Evolutionary conservation across 2,888 invertebrate genomes (phyloP), one percentile per base, ranked within the genome.

Genomic region (Erebia aethiops): DNA sequence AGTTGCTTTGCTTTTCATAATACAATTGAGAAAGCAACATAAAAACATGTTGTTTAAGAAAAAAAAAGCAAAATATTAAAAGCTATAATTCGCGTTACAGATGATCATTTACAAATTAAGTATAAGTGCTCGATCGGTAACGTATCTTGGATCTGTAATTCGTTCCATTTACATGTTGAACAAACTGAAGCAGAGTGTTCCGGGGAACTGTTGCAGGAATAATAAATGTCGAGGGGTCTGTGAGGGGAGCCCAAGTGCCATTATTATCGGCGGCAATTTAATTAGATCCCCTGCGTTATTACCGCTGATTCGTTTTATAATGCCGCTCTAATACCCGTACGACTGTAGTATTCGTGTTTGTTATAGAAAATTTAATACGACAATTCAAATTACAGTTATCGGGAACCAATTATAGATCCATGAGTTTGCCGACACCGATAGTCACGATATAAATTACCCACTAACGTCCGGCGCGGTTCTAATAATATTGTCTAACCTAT

Each of bases 201-300:
- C 82, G 80, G 81, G 81, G 84, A 82, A 82, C 81, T 85, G 84
- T 84, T 82, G 84, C 85, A 85, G 83, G 87, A 91, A 91, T 91
- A 91, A 92, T 90, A 88, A 89, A 91, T 90, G 89, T 86, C 82
- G 88, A 91, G 91, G 92, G 91, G 87, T 84, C 88, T 86, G 84
- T 81, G 75, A 86, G 89, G 92, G 90, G 91, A 82, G 84, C 78
- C 84, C 82, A 84, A 86, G 85, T 87, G 87, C 91, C 90, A 90
- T 92, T 92, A 92, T 93, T 91, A 92, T 90, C 85, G 90, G 91
- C 86, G 87, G 90, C 92, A 91, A 92, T 93, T 93, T 92, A 93
- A 93, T 93, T 93, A 92, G 90, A 92, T 88, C 89, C 92, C 91
- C 90, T 86, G 82, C 87, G 85, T 87, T 91, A 92, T 89, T 91